These are phyloP conservation scores for Pseudoips prasinana DNA, from an alignment of 2,888 invertebrate genomes.

Conservation along the genomic window DNA sequence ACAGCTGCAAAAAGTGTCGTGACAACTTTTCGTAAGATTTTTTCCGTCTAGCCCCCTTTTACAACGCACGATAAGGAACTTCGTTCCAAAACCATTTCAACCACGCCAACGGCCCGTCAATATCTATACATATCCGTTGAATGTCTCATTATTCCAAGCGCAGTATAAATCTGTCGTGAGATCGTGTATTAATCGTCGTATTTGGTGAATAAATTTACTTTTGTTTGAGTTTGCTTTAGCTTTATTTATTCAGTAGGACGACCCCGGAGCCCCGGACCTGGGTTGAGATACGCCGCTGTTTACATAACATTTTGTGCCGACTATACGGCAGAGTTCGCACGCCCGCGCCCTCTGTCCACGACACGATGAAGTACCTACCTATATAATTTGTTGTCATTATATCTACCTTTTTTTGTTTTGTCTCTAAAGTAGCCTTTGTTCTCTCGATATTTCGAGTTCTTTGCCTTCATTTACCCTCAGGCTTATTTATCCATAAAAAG, in stretches of 20 bases:
- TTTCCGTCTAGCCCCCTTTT: too few relatives aligned
- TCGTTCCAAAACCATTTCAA: too few relatives aligned
- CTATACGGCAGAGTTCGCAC: conserved; percentile 23
- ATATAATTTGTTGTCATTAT: conserved; percentile 29
- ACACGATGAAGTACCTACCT: conserved; percentile 47
- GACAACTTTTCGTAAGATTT: too few relatives aligned
- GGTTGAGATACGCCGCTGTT: conserved; percentile 64
- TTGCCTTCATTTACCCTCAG: too few relatives aligned
- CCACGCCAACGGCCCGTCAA: too few relatives aligned
- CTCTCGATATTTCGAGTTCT: neutral
- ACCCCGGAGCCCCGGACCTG: conserved; percentile 54
- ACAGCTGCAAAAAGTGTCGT: too few relatives aligned
- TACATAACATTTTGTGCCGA: conserved; percentile 71
- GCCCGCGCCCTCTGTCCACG: conserved; percentile 38
- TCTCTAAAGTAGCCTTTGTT: conserved; percentile 9
- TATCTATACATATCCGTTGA: conserved; percentile 2
- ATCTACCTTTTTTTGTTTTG: conserved; percentile 10
- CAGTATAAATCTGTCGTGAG: conserved; percentile 69
- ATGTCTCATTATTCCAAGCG: conserved; percentile 28
- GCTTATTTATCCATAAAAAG: too few relatives aligned
- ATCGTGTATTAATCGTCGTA: conserved; percentile 78
- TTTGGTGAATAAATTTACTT: conserved; percentile 80
- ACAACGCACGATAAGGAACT: too few relatives aligned
- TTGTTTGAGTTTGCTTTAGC: conserved; percentile 75
- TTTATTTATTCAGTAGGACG: conserved; percentile 76